Percentiles rank a stretch among this genome's conserved stretches.
These are phyloP conservation scores for Eledone cirrhosa DNA, from an alignment of 2,888 invertebrate species.

Conservation along the genomic window DNA sequence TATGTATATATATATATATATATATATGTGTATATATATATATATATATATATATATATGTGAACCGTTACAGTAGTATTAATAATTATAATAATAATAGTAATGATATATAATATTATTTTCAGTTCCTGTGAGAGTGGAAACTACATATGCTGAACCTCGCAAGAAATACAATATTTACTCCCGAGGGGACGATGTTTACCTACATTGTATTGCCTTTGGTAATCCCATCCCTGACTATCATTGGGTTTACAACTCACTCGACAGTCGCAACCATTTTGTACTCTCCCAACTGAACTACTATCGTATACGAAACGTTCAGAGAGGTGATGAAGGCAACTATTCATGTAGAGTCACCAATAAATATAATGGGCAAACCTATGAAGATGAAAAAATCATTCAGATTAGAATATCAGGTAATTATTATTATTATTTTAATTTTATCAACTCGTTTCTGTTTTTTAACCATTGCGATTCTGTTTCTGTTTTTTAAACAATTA, in stretches of 20 bases:
- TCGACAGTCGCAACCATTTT: conserved; percentile 33
- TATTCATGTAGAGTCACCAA: conserved; percentile 45
- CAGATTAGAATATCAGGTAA: conserved; percentile 40
- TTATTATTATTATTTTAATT: no score
- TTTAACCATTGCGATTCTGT: no score
- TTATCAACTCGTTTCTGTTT: no score
- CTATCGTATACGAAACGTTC: conserved; percentile 32
- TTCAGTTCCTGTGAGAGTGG: conserved; percentile 15
- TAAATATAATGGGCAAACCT: conserved; percentile 36
- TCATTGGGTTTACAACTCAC: conserved; percentile 42
- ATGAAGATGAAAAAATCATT: conserved; percentile 36
- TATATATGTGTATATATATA: no score
- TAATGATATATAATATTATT: not conserved
- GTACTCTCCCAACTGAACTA: conserved; percentile 31
- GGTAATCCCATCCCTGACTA: conserved; percentile 45
- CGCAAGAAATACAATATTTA: conserved; percentile 34
- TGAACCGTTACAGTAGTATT: not conserved
- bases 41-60: not conserved
- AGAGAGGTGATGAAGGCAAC: conserved; percentile 38
- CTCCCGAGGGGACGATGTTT: conserved; percentile 39
- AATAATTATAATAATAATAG: not conserved
- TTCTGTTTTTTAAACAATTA: no score
- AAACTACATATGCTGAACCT: conserved; percentile 2
- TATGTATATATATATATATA: no score
- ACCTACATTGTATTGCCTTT: conserved; percentile 43